Evolutionary conservation across 2,113 vertebrate genomes (phyloP).

Genomic region (Tringa solitaria): DNA sequence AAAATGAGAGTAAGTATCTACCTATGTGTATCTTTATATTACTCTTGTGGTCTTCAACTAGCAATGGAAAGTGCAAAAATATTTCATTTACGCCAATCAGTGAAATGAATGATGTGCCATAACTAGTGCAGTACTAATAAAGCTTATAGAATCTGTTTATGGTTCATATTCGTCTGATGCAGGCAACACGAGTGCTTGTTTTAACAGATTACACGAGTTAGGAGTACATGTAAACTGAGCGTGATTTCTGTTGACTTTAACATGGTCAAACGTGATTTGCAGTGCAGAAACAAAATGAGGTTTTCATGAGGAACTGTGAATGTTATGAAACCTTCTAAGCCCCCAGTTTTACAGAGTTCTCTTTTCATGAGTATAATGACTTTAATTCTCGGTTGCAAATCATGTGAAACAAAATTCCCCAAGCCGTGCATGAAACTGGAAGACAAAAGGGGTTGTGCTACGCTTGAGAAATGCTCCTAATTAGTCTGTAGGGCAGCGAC

Average conservation of each 20-base stretch:
- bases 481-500: conserved; percentile 52
- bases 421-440: not conserved
- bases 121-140: not conserved
- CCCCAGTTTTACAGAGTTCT: not conserved
- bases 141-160: not conserved
- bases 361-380: not conserved
- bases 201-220: not conserved
- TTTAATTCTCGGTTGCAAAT: not conserved
- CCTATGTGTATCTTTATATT: not conserved
- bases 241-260: not conserved
- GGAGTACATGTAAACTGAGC: not conserved
- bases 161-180: not conserved
- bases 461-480: not conserved
- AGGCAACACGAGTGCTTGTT: not conserved
- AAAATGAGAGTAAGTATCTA: not conserved
- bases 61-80: not conserved
- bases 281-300: not conserved
- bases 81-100: not conserved
- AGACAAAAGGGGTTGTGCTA: not conserved
- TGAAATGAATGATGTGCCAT: not conserved
- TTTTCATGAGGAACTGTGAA: not conserved
- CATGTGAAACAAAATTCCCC: not conserved
- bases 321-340: not conserved
- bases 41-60: not conserved
- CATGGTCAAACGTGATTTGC: not conserved